These are phyloP conservation scores for Drosophila lacteicornis DNA, from an alignment of 1,140 invertebrate species.

Conservation along the genomic window DNA sequence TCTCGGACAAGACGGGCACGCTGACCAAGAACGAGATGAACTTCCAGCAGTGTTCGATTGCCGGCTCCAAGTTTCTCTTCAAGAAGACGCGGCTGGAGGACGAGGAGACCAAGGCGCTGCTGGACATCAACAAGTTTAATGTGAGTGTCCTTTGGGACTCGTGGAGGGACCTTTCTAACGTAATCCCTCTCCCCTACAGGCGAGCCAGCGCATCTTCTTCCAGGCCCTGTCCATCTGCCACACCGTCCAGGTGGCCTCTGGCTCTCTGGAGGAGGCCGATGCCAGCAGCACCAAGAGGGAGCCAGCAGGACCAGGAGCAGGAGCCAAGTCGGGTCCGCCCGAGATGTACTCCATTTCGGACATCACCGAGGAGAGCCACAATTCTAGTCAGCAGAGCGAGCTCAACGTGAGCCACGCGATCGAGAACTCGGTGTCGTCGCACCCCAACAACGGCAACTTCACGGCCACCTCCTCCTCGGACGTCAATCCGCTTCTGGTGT, in stretches of 20 bases:
- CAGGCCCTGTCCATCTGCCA: conserved; percentile 92
- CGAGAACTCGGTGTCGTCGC: conserved; percentile 68
- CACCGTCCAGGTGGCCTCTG: conserved; percentile 88
- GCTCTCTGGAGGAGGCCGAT: conserved; percentile 38
- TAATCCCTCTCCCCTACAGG: not conserved
- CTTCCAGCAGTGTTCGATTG: conserved; percentile 95
- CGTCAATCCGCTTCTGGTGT: conserved; percentile 72
- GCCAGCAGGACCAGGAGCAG: not conserved
- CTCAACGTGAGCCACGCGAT: conserved; percentile 65
- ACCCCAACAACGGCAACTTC: conserved; percentile 60
- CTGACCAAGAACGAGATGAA: conserved; percentile 98
- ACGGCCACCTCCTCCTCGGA: conserved; percentile 66
- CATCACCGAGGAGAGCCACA: conserved; percentile 81
- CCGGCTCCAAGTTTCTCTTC: conserved; percentile 89
- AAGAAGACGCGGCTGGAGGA: conserved; percentile 52
- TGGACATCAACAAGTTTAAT: conserved; percentile 52
- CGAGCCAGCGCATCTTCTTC: conserved; percentile 83
- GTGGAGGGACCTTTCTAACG: not conserved
- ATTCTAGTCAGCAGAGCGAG: conserved; percentile 81
- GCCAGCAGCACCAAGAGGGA: conserved; percentile 33
- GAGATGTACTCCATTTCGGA: conserved; percentile 79
- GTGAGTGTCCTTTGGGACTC: not conserved
- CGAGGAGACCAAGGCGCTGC: conserved; percentile 22
- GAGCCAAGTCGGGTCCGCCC: conserved; percentile 55
- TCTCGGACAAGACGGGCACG: conserved; percentile 98